phyloP scores from a whole-genome alignment of 1,140 invertebrate species.

The Bombus impatiens region DNA sequence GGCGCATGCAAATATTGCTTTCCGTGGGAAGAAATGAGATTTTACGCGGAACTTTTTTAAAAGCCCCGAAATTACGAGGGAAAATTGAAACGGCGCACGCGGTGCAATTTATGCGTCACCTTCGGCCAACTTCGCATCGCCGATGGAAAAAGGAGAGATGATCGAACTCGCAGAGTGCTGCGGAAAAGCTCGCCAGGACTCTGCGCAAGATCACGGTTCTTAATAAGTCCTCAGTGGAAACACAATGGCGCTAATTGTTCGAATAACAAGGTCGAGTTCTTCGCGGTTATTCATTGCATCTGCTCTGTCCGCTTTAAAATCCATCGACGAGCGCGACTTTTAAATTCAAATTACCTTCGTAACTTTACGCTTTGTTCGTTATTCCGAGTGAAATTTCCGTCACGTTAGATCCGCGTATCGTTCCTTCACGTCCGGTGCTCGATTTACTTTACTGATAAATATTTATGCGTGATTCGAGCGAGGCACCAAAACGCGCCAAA shows the following conservation, averaged over 20 bases:
- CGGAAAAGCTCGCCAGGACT: no score
- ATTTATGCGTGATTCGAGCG: constrained; percentile 16
- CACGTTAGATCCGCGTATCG: neutral
- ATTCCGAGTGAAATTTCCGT: neutral
- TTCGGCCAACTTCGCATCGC: constrained; percentile 16
- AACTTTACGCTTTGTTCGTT: constrained; percentile 2
- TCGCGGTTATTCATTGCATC: neutral
- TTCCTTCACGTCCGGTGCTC: neutral
- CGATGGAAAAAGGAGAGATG: neutral
- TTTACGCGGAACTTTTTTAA: constrained; percentile 51
- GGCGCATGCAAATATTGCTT: constrained; percentile 53
- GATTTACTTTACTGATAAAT: constrained; percentile 16
- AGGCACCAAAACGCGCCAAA: neutral
- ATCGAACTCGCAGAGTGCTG: neutral
- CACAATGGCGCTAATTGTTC: constrained; percentile 37
- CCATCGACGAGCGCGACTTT: neutral
- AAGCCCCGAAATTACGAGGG: constrained; percentile 51
- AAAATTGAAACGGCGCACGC: constrained; percentile 44
- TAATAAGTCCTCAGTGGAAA: neutral
- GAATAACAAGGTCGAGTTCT: neutral
- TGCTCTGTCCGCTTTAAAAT: neutral
- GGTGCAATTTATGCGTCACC: constrained; percentile 46
- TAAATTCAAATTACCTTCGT: neutral
- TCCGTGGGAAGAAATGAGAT: constrained; percentile 44
- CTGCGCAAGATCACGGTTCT: neutral